Base-by-base conservation (phyloP, 2,888 invertebrate species). In the Troides helena region DNA sequence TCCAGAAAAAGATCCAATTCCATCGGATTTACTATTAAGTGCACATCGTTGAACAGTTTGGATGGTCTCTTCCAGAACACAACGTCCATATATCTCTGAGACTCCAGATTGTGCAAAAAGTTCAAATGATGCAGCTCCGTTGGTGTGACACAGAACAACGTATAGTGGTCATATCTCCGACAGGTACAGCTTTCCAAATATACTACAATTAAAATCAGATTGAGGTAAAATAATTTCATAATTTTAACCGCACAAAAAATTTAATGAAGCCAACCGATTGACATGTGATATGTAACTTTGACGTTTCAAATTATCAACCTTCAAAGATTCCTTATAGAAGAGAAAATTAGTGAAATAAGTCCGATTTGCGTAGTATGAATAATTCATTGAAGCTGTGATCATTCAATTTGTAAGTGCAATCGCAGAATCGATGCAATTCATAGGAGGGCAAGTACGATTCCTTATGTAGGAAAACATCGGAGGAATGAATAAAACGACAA, bases 11-110 rank as follows among this genome's bases (percentile, higher is more conserved):
- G 1, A 0, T 75, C 78, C 8, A 69, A 73, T 14, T 89, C 85
- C 0, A 59, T 60, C 2, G 84, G 82, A 56, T 77, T 80, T 0
- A 90, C 84, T 1, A 90, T 72, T 14, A 89, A 74, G 57, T 89
- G 87, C 0, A 86, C 81, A 58, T 82, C 78, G 21, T 80, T 76
- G 67, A 76, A 78, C 46, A 90, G 68, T 68, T 84, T 88, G 1
- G 74, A 73, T 0, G 90, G 88, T 25, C 76, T 82, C 56, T 78
- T 83, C 88, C 88, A 89, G 72, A 87, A 90, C 0, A 80, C 69
- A 7, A 87, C 71, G 57, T 90, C 79, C 0, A 89, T 75, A 39
- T 89, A 88, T 70, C 82, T 87, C 57, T 82, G 76, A 0, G 68
- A 69, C 2, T 82, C 81, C 36, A 90, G 71, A 71, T 84, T 86